These are phyloP conservation scores for Bagarius yarrelli DNA, from an alignment of 2,113 vertebrate genomes.

Conservation along the genomic window DNA sequence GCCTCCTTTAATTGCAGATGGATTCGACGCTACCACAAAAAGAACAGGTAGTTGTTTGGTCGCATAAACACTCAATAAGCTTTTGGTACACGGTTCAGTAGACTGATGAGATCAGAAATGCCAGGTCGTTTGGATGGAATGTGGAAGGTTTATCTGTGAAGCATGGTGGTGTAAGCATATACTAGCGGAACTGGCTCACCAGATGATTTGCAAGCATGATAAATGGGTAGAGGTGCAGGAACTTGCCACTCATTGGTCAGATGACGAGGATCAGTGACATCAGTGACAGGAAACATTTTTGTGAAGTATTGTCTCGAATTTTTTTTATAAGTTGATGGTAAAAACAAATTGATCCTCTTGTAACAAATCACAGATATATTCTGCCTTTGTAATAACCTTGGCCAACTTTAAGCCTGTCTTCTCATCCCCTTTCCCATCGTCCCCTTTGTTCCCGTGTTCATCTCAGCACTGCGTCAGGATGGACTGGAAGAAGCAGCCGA, in stretches of 20 bases:
- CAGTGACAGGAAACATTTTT: no score
- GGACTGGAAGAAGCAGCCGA: constrained; percentile 67
- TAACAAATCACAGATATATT: neutral
- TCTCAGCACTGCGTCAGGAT: constrained; percentile 41
- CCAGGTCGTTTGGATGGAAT: neutral
- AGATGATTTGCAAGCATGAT: neutral
- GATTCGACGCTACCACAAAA: neutral
- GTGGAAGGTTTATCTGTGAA: neutral
- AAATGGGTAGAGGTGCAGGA: neutral
- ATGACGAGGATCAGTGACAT: neutral
- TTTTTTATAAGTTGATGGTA: no score
- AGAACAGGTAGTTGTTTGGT: neutral
- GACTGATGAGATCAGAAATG: neutral
- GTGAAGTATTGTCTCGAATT: no score
- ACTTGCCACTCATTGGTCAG: neutral
- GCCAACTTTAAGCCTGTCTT: neutral
- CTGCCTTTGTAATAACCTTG: no score
- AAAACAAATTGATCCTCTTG: neutral
- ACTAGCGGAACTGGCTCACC: neutral
- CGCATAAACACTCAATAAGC: neutral
- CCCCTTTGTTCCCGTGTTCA: neutral
- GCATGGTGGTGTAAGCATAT: neutral
- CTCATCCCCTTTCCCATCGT: neutral
- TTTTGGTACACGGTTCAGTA: neutral
- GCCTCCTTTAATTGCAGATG: neutral